A percentile compares a stretch with the other conserved stretches of the same genome.
Conservation (phyloP, 2,888 invertebrate species). For the Heteromurus nitidus region DNA sequence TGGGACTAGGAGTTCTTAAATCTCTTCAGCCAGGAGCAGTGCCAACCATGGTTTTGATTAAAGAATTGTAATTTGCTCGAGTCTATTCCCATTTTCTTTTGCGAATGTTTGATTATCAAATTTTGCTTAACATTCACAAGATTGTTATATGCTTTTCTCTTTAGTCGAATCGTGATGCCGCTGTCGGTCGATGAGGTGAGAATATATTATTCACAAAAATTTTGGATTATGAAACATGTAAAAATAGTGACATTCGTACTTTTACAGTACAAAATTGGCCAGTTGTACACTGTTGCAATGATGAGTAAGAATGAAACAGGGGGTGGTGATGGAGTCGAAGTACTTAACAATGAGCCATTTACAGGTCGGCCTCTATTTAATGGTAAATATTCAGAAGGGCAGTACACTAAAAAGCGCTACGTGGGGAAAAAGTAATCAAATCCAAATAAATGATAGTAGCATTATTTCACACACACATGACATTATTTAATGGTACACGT, state of each 20-base stretch:
- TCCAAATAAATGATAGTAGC: background rate
- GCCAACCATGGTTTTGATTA: constrained; percentile 19
- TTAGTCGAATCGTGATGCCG: constrained; percentile 34
- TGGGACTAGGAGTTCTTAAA: no score
- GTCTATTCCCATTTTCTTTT: no score
- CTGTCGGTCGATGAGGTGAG: constrained; percentile 38
- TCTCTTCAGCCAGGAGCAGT: background rate
- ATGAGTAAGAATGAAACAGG: constrained; percentile 55
- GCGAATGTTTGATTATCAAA: no score
- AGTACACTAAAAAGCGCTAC: constrained; percentile 63
- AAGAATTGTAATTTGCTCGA: constrained; percentile 25
- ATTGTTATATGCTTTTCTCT: background rate
- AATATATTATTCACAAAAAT: no score
- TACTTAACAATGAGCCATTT: constrained; percentile 50
- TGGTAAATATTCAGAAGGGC: constrained; percentile 37
- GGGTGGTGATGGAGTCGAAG: constrained; percentile 60
- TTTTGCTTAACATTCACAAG: background rate
- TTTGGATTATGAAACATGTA: background rate
- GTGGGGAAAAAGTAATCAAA: constrained; percentile 43
- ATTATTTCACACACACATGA: background rate
- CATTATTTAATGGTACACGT: background rate
- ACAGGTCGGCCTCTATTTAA: constrained; percentile 24
- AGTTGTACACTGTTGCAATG: constrained; percentile 48
- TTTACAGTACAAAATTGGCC: constrained; percentile 56
- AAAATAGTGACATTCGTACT: background rate